These are phyloP conservation scores for Otus sunia DNA, from an alignment of 2,113 vertebrate species.

Conservation along the genomic window DNA sequence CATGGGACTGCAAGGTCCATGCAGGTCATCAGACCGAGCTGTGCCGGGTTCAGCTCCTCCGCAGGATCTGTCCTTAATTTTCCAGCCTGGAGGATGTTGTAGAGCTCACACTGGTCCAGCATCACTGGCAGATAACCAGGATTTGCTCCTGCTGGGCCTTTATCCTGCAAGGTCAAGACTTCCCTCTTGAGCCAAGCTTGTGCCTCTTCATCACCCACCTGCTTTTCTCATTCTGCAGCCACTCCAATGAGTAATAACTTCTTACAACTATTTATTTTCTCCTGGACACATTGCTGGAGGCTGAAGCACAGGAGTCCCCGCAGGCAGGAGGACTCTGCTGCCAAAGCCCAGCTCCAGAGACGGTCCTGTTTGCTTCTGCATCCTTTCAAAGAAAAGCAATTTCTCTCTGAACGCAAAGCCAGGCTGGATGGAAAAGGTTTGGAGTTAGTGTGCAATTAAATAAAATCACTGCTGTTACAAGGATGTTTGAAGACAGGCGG, in stretches of 20 bases:
- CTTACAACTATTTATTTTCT: background rate
- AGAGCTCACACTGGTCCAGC: background rate
- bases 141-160: background rate
- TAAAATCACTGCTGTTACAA: background rate
- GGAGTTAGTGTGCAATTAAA: background rate
- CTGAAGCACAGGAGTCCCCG: background rate
- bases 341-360: background rate
- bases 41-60: background rate
- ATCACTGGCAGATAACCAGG: background rate
- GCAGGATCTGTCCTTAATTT: background rate
- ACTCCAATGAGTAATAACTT: background rate
- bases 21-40: background rate
- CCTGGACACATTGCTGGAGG: background rate
- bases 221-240: background rate
- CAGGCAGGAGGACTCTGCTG: background rate
- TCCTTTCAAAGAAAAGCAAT: background rate
- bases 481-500: background rate
- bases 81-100: background rate
- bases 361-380: background rate
- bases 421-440: background rate
- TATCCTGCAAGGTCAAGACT: background rate
- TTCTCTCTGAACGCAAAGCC: background rate
- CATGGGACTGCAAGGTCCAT: background rate
- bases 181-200: background rate
- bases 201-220: background rate